phyloP scores from a whole-genome alignment of 2,113 vertebrate species.

The Numida meleagris region DNA sequence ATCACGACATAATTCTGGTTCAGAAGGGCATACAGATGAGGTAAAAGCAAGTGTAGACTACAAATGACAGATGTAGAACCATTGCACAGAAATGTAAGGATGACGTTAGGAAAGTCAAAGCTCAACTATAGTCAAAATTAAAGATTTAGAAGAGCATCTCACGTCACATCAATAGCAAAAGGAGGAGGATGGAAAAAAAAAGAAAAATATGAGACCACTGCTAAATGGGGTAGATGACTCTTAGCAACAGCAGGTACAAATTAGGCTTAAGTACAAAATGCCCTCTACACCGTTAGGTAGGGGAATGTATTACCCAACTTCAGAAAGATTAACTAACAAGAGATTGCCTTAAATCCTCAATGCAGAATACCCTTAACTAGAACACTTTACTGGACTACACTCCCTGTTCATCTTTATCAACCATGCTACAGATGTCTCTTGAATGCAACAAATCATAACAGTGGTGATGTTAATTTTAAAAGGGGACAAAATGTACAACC shows the following conservation, averaged over 20 bases:
- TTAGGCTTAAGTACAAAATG: background rate
- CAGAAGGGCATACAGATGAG: background rate
- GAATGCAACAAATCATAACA: background rate
- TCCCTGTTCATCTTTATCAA: background rate
- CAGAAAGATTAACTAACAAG: background rate
- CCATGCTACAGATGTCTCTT: background rate
- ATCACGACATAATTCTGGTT: background rate
- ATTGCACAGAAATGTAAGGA: background rate
- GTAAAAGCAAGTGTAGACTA: background rate
- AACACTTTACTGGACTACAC: background rate
- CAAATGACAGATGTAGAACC: fast-evolving
- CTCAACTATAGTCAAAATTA: background rate
- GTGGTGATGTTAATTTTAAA: background rate
- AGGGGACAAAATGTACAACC: background rate
- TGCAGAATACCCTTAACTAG: background rate
- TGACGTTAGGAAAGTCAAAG: background rate
- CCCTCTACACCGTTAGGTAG: background rate
- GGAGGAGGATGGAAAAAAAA: background rate
- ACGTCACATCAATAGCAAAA: background rate
- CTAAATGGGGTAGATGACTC: background rate
- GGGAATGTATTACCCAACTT: background rate
- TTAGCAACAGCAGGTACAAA: background rate
- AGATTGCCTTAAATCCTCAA: background rate
- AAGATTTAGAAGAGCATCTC: background rate
- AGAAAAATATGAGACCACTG: fast-evolving